These are phyloP conservation scores for Nyctereutes procyonoides DNA, from an alignment of 2,113 vertebrate species.

Conservation along the genomic window DNA sequence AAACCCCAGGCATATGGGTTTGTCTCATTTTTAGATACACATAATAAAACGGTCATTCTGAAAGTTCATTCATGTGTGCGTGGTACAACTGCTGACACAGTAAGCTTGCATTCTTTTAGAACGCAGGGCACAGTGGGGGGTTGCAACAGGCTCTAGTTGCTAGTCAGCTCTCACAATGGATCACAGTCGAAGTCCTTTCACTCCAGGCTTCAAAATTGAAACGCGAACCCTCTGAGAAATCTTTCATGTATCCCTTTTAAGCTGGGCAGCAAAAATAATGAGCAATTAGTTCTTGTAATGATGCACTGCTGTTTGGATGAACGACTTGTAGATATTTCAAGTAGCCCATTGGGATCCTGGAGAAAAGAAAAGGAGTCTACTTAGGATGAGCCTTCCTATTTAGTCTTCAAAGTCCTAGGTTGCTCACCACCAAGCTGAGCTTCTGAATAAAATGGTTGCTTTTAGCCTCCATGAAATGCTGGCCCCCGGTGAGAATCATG, in stretches of 20 bases:
- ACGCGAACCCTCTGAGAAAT: slow-evolving; percentile 55
- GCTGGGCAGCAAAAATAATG: slow-evolving; percentile 75
- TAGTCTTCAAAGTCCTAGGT: slow-evolving; percentile 75
- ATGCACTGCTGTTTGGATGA: slow-evolving; percentile 77
- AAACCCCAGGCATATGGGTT: slow-evolving; percentile 63
- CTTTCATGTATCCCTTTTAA: slow-evolving; percentile 78
- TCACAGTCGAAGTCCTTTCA: slow-evolving; percentile 76
- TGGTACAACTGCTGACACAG: slow-evolving; percentile 77
- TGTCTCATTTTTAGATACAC: slow-evolving; percentile 79
- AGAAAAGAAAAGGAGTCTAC: slow-evolving; percentile 73
- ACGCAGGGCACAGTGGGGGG: slow-evolving; percentile 72
- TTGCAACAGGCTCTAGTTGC: slow-evolving; percentile 74
- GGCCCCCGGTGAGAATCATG: slow-evolving; percentile 59
- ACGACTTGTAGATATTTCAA: slow-evolving; percentile 79
- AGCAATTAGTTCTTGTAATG: slow-evolving; percentile 80
- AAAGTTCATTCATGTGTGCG: slow-evolving; percentile 77
- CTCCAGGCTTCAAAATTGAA: slow-evolving; percentile 78
- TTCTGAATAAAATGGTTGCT: slow-evolving; percentile 77
- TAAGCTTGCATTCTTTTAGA: slow-evolving; percentile 75
- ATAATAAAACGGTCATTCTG: slow-evolving; percentile 80
- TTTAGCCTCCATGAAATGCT: slow-evolving; percentile 70
- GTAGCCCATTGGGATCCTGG: slow-evolving; percentile 71
- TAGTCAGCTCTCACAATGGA: slow-evolving; percentile 77
- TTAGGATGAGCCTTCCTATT: slow-evolving; percentile 75
- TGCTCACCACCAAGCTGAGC: slow-evolving; percentile 69